Conservation (phyloP, 2,113 vertebrate species). For the Esox niger region DNA sequence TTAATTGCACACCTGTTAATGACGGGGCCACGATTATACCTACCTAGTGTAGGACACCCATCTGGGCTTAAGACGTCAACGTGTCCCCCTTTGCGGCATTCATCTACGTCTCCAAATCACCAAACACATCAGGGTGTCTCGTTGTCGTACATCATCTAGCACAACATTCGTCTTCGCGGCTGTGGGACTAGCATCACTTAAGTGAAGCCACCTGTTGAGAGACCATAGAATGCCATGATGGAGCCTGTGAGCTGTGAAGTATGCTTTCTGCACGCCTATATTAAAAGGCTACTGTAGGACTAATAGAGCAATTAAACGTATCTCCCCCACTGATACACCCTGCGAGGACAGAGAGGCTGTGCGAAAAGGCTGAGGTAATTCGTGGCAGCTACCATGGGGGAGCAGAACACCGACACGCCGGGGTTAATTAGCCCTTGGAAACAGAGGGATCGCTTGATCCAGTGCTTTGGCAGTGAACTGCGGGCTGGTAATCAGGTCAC, state of each 20-base stretch:
- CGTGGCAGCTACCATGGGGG: slow-evolving; percentile 23
- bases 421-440: slow-evolving; percentile 60
- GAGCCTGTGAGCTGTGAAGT: no score
- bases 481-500: slow-evolving; percentile 64
- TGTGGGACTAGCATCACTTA: no score
- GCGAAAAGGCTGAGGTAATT: slow-evolving; percentile 1
- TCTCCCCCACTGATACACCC: no score
- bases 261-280: no score
- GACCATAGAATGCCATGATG: no score
- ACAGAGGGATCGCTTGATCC: slow-evolving; percentile 55
- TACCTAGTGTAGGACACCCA: slow-evolving; percentile 46
- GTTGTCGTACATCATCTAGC: no score
- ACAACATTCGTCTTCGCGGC: no score
- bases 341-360: background rate
- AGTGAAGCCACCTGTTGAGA: no score
- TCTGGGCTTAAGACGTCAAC: slow-evolving; percentile 31
- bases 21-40: slow-evolving; percentile 43
- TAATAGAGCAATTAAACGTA: no score
- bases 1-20: slow-evolving; percentile 73
- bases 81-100: background rate
- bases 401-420: slow-evolving; percentile 39
- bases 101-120: no score
- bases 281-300: no score
- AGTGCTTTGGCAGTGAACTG: slow-evolving; percentile 52
- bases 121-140: no score